These are phyloP conservation scores for Bungarus multicinctus DNA, from an alignment of 2,113 vertebrate genomes.

Conservation along the genomic window DNA sequence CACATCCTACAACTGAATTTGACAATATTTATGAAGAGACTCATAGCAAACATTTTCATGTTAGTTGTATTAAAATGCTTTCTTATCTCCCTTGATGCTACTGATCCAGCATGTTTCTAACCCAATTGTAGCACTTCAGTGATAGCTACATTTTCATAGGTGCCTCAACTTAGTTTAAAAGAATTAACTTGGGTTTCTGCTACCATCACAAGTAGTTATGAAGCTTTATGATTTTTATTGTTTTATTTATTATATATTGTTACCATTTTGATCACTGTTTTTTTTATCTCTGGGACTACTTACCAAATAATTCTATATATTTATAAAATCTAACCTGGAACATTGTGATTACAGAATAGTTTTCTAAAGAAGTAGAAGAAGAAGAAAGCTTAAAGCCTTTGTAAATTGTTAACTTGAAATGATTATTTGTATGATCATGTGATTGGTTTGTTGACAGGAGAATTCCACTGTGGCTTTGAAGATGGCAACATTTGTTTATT, in stretches of 20 bases:
- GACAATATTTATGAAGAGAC: background rate
- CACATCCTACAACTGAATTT: background rate
- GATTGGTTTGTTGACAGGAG: conserved; percentile 72
- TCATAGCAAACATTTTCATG: background rate
- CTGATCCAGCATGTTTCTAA: background rate
- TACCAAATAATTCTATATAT: background rate
- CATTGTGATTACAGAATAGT: background rate
- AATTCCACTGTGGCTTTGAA: conserved; percentile 98
- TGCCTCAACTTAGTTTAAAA: background rate
- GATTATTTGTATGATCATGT: background rate
- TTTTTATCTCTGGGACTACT: background rate
- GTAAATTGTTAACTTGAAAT: background rate
- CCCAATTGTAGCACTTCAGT: background rate
- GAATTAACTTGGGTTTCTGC: background rate
- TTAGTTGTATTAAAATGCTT: background rate
- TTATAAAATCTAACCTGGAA: background rate
- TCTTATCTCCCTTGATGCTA: background rate
- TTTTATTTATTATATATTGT: background rate
- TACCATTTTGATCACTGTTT: background rate
- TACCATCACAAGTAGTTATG: background rate
- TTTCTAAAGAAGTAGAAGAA: background rate
- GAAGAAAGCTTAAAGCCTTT: background rate
- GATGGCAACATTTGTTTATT: conserved; percentile 96
- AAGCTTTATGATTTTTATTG: background rate
- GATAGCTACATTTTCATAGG: background rate